phyloP scores from a whole-genome alignment of 2,113 vertebrate species.

The Oceanites oceanicus region DNA sequence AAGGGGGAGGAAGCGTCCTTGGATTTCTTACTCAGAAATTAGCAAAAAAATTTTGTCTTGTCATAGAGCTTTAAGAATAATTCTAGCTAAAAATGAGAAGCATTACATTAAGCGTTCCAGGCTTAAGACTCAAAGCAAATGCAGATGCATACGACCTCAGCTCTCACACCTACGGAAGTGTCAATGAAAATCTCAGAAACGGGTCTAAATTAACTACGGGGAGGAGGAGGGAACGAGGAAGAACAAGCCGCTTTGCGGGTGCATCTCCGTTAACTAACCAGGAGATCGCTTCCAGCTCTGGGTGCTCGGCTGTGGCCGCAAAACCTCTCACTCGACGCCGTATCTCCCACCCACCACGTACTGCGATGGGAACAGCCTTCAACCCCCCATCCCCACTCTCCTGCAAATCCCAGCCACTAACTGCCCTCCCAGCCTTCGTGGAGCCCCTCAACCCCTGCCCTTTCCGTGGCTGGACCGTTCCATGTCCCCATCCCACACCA shows the following conservation, averaged over 20 bases:
- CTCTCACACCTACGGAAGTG: background rate
- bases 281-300: background rate
- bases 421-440: rapidly evolving
- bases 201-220: background rate
- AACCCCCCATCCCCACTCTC: background rate
- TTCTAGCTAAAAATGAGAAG: background rate
- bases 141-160: background rate
- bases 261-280: background rate
- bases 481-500: rapidly evolving
- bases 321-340: rapidly evolving
- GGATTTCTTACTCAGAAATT: background rate
- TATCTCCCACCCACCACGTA: rapidly evolving
- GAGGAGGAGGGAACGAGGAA: background rate
- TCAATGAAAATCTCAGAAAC: background rate
- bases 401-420: rapidly evolving
- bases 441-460: background rate
- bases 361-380: background rate
- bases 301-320: background rate
- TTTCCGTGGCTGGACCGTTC: rapidly evolving
- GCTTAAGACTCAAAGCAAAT: background rate
- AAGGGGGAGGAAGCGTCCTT: background rate
- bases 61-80: rapidly evolving
- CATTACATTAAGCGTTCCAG: background rate
- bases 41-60: background rate
- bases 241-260: background rate